Evolutionary conservation across 1,140 invertebrate species (phyloP).

Genomic region (Magallana gigas): DNA sequence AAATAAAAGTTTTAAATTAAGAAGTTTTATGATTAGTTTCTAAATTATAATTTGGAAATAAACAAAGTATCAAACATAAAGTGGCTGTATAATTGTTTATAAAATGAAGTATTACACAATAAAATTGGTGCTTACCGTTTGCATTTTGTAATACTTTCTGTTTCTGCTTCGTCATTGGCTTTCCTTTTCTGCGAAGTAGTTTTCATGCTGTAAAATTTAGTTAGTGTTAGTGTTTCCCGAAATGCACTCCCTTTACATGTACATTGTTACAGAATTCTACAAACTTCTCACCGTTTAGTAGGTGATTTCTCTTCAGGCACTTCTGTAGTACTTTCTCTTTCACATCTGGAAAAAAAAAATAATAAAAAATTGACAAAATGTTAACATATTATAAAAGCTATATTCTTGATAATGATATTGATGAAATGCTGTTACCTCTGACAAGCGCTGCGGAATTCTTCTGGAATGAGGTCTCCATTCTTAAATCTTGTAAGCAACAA

Average conservation of each 20-base stretch:
- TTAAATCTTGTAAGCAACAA: neutral
- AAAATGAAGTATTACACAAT: neutral
- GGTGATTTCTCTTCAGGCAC: neutral
- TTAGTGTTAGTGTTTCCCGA: no score
- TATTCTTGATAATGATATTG: neutral
- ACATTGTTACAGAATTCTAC: neutral
- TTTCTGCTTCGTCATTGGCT: neutral
- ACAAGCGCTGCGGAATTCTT: neutral
- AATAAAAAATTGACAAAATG: neutral
- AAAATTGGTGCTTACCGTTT: neutral
- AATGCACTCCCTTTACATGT: neutral
- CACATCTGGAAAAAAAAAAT: neutral
- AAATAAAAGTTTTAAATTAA: neutral
- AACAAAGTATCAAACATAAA: neutral
- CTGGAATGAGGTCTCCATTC: neutral
- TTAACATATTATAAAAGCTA: neutral
- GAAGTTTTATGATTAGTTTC: neutral
- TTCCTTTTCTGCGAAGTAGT: neutral
- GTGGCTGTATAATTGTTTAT: neutral
- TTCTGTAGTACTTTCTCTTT: neutral
- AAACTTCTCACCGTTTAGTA: neutral
- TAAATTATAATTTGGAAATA: neutral
- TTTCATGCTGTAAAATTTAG: neutral
- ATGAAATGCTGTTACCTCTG: neutral
- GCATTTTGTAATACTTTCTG: neutral